phyloP scores from a whole-genome alignment of 2,113 vertebrate species.

The Sapajus apella region DNA sequence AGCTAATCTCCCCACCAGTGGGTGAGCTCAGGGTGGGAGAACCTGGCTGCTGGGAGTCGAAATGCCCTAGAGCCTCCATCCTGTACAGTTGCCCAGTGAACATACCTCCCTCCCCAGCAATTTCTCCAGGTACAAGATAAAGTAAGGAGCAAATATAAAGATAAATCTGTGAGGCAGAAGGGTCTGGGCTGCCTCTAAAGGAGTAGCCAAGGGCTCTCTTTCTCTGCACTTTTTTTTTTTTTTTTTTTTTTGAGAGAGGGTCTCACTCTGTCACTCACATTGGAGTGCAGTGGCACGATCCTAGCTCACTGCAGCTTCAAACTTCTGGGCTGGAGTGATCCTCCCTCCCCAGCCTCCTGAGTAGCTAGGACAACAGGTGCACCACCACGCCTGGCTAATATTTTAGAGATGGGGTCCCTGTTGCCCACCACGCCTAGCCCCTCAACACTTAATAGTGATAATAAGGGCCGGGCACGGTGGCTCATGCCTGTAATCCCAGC shows the following conservation, averaged over 20 bases:
- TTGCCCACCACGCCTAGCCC: too few species aligned
- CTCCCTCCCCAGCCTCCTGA: too few species aligned
- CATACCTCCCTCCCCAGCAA: neutral
- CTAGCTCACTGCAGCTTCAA: too few species aligned
- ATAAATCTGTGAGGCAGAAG: neutral
- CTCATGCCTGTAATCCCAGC: too few species aligned
- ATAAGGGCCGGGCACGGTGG: neutral
- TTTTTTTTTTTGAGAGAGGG: too few species aligned
- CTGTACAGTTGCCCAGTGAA: neutral
- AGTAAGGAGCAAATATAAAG: neutral
- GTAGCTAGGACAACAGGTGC: too few species aligned
- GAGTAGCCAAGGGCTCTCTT: neutral
- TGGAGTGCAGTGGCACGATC: too few species aligned
- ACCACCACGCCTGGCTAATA: too few species aligned
- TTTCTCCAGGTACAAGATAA: neutral
- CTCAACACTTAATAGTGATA: neutral
- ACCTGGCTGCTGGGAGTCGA: neutral
- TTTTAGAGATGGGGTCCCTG: too few species aligned
- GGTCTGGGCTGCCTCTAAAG: neutral
- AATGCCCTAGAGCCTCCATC: neutral
- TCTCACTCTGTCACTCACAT: too few species aligned
- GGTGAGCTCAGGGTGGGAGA: neutral
- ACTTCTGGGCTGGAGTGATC: too few species aligned
- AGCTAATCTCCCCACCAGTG: neutral
- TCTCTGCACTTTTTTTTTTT: neutral